Evolutionary conservation across 2,113 vertebrate genomes (phyloP), one percentile per base, ranked within the genome.

Genomic region (Eleginops maclovinus): DNA sequence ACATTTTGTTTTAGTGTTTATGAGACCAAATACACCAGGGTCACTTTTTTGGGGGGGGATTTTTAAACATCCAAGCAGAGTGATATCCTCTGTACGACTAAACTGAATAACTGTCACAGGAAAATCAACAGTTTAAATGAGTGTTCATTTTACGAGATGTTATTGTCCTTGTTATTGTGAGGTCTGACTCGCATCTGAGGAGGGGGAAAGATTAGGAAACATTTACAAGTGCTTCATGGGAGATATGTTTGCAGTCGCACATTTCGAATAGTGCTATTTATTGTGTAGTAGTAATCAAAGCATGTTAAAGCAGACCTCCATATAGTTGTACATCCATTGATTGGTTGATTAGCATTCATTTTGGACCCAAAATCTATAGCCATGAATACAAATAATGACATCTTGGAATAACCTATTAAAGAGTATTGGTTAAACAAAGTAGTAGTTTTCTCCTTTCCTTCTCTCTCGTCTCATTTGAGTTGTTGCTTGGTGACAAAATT

Each of bases 61-160:
- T 46, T 21, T 21, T 58, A 4, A 21, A 31, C 54, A 21, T n/a
- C 12, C 8, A 1, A 22, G n/a, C 41, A 15, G 9, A 59, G 26
- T 24, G 44, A 61, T 16, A 11, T 4, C 47, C 41, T n/a, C 14
- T n/a, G 14, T 36, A 11, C 0, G 59, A 44, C 13, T 74, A 16
- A 53, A 63, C 59, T 22, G 46, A 55, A 46, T 46, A 74, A 4
- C 51, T 62, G 12, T 41, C 31, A 5, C 28, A n/a, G 4, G n/a
- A 56, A 9, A 58, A 55, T 40, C 66, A 70, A 26, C 40, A n/a
- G 21, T 78, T 71, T 41, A 70, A 4, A 53, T 47, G 40, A 36
- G n/a, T n/a, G n/a, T n/a, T n/a, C n/a, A 9, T 63, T 50, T 9
- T 13, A 22, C 12, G 28, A 67, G 28, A 6, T 9, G 0, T 21